Evolutionary conservation across 2,888 invertebrate species (phyloP).

Genomic region (Nemoura dubitans): DNA sequence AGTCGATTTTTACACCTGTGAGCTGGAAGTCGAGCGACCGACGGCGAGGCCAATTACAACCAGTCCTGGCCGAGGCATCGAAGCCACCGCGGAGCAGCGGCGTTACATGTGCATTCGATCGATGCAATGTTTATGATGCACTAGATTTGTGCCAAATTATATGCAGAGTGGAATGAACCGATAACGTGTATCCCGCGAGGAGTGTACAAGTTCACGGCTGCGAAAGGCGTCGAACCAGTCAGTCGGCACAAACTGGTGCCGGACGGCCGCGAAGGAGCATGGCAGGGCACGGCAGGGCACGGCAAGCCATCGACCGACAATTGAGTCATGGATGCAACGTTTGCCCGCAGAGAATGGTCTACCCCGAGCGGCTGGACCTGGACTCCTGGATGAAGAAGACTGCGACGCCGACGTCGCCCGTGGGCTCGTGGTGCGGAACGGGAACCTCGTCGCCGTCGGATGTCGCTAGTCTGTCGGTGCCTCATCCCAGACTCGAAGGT

Average conservation of each 20-base stretch:
- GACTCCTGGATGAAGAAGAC: conserved; percentile 44
- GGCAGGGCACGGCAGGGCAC: no score
- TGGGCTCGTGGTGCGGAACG: conserved; percentile 45
- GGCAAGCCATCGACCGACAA: no score
- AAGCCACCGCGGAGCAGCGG: no score
- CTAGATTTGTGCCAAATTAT: not conserved
- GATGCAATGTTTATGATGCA: not conserved
- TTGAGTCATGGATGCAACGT: no score
- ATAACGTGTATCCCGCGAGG: not conserved
- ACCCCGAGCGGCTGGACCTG: conserved; percentile 53
- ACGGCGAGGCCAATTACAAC: not conserved
- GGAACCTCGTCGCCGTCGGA: conserved; percentile 27
- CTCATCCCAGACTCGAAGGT: not conserved
- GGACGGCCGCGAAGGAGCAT: no score
- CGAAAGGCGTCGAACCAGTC: not conserved
- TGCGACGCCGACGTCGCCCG: conserved; percentile 31
- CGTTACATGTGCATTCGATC: not conserved
- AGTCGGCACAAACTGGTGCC: not conserved
- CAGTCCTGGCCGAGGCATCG: not conserved
- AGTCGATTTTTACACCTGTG: not conserved
- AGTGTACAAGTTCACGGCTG: not conserved
- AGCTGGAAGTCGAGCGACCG: not conserved
- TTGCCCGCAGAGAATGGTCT: conserved; percentile 53
- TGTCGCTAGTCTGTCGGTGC: conserved; percentile 1
- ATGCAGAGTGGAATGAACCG: not conserved